phyloP scores from a whole-genome alignment of 2,113 vertebrate species.

The Ctenodactylus gundi region DNA sequence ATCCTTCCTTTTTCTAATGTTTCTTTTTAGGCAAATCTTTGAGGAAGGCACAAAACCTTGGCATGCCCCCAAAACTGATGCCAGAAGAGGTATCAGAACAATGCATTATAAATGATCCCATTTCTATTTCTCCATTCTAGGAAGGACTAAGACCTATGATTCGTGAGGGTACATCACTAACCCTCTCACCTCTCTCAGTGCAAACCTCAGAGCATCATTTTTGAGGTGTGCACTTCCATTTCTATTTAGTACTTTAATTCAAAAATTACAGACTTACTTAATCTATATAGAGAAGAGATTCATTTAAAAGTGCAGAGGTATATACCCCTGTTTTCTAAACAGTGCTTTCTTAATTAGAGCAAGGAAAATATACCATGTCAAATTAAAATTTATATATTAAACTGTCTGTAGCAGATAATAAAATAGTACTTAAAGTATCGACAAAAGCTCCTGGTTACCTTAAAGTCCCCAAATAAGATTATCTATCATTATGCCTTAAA shows the following conservation, averaged over 20 bases:
- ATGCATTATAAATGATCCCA: background rate
- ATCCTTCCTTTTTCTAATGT: background rate
- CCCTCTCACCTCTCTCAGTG: background rate
- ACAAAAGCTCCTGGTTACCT: background rate
- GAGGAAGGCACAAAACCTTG: background rate
- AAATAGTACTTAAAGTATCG: background rate
- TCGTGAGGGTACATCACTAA: background rate
- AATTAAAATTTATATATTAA: slow-evolving; percentile 36
- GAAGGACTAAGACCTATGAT: background rate
- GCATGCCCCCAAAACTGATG: background rate
- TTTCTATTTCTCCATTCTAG: background rate
- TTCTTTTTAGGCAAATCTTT: background rate
- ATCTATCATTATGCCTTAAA: background rate
- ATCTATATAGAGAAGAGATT: background rate
- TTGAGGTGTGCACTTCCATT: background rate
- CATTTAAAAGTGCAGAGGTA: background rate
- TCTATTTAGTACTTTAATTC: background rate
- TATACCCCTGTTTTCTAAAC: background rate
- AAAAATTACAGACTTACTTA: background rate
- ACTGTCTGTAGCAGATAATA: background rate
- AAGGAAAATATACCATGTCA: slow-evolving; percentile 4
- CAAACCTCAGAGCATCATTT: slow-evolving; percentile 6
- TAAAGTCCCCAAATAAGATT: background rate
- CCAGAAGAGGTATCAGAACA: too few species aligned
- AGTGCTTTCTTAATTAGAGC: background rate